Base-by-base conservation (phyloP, 2,797 vertebrate species). In the Artibeus jamaicensis region DNA sequence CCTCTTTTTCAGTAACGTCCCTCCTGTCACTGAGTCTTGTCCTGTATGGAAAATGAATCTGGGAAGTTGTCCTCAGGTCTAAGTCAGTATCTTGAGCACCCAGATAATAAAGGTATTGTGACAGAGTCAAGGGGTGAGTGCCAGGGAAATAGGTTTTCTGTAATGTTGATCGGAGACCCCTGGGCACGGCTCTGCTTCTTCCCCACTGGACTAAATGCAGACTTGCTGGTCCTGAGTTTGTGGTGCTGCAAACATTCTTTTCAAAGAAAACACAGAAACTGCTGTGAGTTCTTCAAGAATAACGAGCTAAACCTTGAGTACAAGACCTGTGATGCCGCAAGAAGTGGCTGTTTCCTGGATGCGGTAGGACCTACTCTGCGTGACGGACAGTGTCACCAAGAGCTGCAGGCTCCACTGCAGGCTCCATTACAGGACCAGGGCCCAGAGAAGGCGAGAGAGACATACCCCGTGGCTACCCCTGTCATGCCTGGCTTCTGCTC, bases 261-360 rank as follows among this genome's bases (percentile, higher is more conserved):
- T 74, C 83, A 91, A 82, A 78, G 22, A 91, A 94, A 89, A 87
- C 16, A 76, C 1, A 84, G 46, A 88, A 85, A 57, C 65, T 70
- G 29, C 29, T 88, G 9, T 74, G 85, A 95, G 53, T 89, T 94
- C 76, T 74, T 96, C 24, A 68, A 95, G n/a, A 81, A 37, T 5
- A 46, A 87, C 3, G 29, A 77, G 70, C 53, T 16, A 50, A 85
- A 26, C 24, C 32, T 78, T 74, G 57, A 68, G 37, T 85, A 24
- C 67, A 57, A 86, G 67, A 71, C 44, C n/a, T 34, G 34, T n/a
- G 50, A 65, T 12, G 1, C 5, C 67, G 26, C 12, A 91, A 65
- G 48, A 81, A 76, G 5, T 50, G 14, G 26, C 65, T 22, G 10
- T 50, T 62, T 91, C 53, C 84, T 62, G 9, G 73, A 34, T 22